These are phyloP conservation scores for Carcharodon carcharias DNA, from an alignment of 2,797 vertebrate genomes.

Conservation along the genomic window DNA sequence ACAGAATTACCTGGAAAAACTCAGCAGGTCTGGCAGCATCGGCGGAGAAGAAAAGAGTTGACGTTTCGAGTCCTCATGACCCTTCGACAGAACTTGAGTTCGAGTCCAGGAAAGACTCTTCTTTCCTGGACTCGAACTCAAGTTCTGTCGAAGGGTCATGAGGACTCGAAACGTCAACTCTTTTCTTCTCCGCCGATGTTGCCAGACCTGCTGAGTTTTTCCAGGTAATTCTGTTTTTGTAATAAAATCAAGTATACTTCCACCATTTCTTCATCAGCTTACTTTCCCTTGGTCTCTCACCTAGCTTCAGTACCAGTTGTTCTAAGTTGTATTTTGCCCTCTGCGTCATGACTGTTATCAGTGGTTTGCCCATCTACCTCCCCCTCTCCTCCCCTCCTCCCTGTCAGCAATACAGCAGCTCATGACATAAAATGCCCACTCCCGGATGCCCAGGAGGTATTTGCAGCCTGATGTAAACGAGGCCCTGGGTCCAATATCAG, in stretches of 20 bases:
- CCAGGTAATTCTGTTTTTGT: too few relatives aligned
- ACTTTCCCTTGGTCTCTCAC: neutral
- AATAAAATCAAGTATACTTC: neutral
- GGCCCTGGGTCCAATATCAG: neutral
- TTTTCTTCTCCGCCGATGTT: too few relatives aligned
- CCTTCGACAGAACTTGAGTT: too few relatives aligned
- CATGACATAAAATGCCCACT: neutral
- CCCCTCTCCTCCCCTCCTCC: constrained; percentile 33
- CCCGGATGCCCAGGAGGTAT: neutral
- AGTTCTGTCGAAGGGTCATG: too few relatives aligned
- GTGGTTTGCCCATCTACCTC: neutral
- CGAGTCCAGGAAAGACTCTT: too few relatives aligned
- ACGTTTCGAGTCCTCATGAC: too few relatives aligned
- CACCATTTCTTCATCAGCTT: neutral
- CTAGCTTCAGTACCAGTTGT: neutral
- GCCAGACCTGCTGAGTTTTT: too few relatives aligned
- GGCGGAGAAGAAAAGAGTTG: too few relatives aligned
- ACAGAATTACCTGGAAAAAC: too few relatives aligned
- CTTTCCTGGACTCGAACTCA: too few relatives aligned
- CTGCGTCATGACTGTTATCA: neutral
- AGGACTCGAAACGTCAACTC: too few relatives aligned
- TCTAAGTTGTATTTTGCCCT: neutral
- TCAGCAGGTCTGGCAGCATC: too few relatives aligned
- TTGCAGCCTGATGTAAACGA: constrained; percentile 37
- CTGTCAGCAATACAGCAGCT: constrained; percentile 26